A percentile compares a stretch with the other conserved stretches of the same genome.
Conservation (phyloP, 2,888 invertebrate genomes). For the Hofmannophila pseudospretella region DNA sequence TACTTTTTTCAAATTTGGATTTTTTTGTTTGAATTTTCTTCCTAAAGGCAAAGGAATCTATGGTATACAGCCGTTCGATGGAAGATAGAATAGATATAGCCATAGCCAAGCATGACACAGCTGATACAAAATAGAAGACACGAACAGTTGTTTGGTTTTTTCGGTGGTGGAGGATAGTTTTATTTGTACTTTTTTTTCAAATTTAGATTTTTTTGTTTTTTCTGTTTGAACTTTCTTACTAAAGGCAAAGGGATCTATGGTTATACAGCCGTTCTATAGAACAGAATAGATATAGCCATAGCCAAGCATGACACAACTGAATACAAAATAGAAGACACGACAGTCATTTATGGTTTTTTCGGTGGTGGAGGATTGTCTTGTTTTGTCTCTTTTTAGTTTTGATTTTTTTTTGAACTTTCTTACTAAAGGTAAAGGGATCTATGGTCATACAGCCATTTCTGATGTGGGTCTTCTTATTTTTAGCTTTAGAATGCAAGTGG, state of each 20-base stretch:
- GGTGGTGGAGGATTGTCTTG: background rate
- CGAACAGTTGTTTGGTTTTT: background rate
- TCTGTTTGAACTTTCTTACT: too few relatives aligned
- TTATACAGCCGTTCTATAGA: conserved; percentile 1
- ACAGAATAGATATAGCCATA: background rate
- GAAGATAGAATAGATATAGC: background rate
- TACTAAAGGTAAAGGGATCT: too few relatives aligned
- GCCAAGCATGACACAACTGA: background rate
- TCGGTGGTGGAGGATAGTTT: background rate
- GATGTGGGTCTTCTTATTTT: too few relatives aligned
- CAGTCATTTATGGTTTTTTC: background rate
- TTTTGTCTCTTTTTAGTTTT: too few relatives aligned
- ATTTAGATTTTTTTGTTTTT: too few relatives aligned
- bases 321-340: background rate
- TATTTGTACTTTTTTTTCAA: too few relatives aligned
- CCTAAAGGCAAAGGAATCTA: too few relatives aligned
- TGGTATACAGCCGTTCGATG: background rate
- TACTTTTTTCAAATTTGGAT: too few relatives aligned
- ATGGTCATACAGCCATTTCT: conserved; percentile 3
- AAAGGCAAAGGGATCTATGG: too few relatives aligned
- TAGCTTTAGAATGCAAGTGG: too few relatives aligned
- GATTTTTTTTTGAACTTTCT: too few relatives aligned
- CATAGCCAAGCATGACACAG: background rate
- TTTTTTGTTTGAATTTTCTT: too few relatives aligned
- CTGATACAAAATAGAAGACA: background rate